A percentile compares a stretch with the other conserved stretches of the same genome.
phyloP scores from a whole-genome alignment of 2,888 invertebrate genomes.

The Drosophila fungiperda region DNA sequence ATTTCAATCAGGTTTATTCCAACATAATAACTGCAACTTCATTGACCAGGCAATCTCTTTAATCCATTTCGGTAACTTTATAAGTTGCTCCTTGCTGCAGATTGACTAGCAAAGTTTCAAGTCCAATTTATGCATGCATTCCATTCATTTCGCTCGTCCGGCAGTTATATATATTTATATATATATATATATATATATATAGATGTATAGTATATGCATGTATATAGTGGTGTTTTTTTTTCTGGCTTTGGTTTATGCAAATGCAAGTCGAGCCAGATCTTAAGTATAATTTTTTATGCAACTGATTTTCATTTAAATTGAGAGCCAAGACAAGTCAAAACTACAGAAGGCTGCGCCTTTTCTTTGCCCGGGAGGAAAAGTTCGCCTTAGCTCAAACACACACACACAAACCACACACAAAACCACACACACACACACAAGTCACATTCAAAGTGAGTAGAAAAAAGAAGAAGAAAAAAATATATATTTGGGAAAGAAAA shows the following conservation, averaged over 20 bases:
- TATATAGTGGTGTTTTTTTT: constrained; percentile 13
- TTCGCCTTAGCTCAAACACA: constrained; percentile 44
- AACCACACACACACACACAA: constrained; percentile 8
- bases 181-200: neutral
- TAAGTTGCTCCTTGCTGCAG: constrained; percentile 47
- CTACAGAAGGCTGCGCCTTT: constrained; percentile 39
- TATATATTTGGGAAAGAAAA: constrained; percentile 5
- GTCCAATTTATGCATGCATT: constrained; percentile 62
- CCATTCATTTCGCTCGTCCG: constrained; percentile 42
- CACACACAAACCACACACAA: constrained; percentile 3
- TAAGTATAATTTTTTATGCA: constrained; percentile 61
- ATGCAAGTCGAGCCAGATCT: constrained; percentile 52
- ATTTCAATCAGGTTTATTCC: constrained; percentile 22
- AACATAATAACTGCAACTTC: constrained; percentile 19
- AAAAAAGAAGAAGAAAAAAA: constrained; percentile 11
- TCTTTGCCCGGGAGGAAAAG: constrained; percentile 51
- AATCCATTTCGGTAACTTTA: constrained; percentile 61
- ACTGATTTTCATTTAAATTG: constrained; percentile 79
- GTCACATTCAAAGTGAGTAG: constrained; percentile 38
- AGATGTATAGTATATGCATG: neutral
- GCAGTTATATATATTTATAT: constrained; percentile 16
- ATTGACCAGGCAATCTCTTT: constrained; percentile 44
- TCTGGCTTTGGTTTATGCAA: constrained; percentile 56
- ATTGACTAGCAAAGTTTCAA: constrained; percentile 68
- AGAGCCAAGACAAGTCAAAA: constrained; percentile 57